Evolutionary conservation across 2,113 vertebrate genomes (phyloP), one percentile per base, ranked within the genome.

Genomic region (Columba livia): DNA sequence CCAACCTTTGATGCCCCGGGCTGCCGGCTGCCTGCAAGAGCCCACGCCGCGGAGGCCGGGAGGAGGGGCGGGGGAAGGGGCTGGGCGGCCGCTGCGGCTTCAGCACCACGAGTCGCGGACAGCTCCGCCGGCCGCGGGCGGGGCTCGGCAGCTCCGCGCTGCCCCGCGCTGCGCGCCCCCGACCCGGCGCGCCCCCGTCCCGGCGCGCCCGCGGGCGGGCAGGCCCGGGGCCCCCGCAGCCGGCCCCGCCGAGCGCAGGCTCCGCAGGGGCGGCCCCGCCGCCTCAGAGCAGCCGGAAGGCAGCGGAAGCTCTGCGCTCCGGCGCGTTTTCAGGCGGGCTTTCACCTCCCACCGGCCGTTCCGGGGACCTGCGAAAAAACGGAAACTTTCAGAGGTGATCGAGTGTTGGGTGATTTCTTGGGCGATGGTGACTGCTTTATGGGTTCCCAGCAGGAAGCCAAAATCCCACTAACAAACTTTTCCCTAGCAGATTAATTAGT

Each of bases 191-290:
- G 42, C 42, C 42, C 42, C 42, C 42, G 42, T 15, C 42, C 42
- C 42, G 42, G 42, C 42, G 42, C 48, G 48, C 48, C 48, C 48
- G 19, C 48, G 21, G 93, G 98, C 98, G 42, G 42, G 42, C 42
- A 98, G 98, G 97, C 98, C 98, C 97, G 96, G 24, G 84, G 90
- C 89, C 95, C 95, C 98, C 98, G 98, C 98, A 96, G 98, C 97
- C 98, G 90, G 65, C 53, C 47, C 75, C 2, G 32, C 90, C 18
- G 12, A 64, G 71, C 23, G 31, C 24, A 5, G 38, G 23, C 61
- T 17, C 67, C 16, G 53, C 36, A 21, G 79, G 19, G 25, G 8
- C 66, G 31, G 57, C 29, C 31, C 19, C 56, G 14, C 65, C 11
- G 67, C 14, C 38, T 1, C 24, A 2, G 72, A 61, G 42, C 14